These are phyloP conservation scores for Prunella strophiata DNA, from an alignment of 2,797 vertebrate genomes.

Conservation along the genomic window DNA sequence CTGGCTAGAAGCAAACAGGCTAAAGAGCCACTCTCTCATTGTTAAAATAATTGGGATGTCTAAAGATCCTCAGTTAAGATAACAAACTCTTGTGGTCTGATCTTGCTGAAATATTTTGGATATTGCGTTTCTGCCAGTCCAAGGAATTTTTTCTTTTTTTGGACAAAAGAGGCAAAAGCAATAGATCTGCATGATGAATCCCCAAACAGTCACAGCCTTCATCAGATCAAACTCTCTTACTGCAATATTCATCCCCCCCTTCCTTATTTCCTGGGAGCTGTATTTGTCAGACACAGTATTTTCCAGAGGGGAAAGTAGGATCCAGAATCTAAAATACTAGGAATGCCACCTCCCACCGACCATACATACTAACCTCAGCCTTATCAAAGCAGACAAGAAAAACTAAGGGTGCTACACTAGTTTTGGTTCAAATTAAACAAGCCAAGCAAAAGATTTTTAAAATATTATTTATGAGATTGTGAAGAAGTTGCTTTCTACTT, in stretches of 20 bases:
- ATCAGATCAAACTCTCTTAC: conserved; percentile 50
- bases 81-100: conserved; percentile 8
- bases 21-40: background rate
- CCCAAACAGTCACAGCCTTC: background rate
- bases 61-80: conserved; percentile 24
- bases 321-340: background rate
- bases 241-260: conserved; percentile 4
- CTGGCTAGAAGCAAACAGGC: background rate
- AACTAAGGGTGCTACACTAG: background rate
- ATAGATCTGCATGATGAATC: background rate
- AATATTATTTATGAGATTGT: conserved; percentile 60
- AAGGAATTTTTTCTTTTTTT: background rate
- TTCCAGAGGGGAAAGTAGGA: conserved; percentile 2
- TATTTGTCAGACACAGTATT: conserved; percentile 44
- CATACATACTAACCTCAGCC: background rate
- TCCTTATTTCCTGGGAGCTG: conserved; percentile 49
- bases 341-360: background rate
- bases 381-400: conserved; percentile 14
- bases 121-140: background rate
- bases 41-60: conserved; percentile 32
- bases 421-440: conserved; percentile 7
- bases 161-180: background rate
- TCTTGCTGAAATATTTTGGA: conserved; percentile 39
- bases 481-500: conserved; percentile 44
- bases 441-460: background rate